phyloP scores from a whole-genome alignment of 64 coral and sea anemone genomes.

The Actinia equina region DNA sequence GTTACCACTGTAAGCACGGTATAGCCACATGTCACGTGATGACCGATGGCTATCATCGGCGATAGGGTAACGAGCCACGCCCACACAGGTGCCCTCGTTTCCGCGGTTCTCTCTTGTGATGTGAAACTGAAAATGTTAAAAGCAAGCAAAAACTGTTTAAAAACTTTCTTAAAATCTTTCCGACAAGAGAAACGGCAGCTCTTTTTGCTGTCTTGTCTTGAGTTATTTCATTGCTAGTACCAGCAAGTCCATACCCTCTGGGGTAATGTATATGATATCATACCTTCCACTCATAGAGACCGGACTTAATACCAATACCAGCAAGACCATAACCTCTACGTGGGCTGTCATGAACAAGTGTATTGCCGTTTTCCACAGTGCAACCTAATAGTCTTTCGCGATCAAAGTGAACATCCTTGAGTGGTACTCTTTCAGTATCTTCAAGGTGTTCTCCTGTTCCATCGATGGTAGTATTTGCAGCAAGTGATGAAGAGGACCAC shows the following conservation, averaged over 20 bases:
- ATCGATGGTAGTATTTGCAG: background rate
- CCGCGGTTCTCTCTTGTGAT: conserved; percentile 83
- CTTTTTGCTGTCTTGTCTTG: conserved; percentile 24
- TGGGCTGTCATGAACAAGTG: conserved; percentile 67
- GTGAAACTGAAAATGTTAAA: conserved; percentile 59
- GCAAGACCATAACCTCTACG: conserved; percentile 73
- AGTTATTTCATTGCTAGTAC: conserved; percentile 69
- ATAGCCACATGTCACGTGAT: conserved; percentile 85
- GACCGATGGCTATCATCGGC: conserved; percentile 79
- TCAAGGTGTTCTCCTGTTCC: conserved; percentile 15
- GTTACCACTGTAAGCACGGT: conserved; percentile 84
- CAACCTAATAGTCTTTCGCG: conserved; percentile 32
- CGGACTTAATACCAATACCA: conserved; percentile 84
- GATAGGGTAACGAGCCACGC: conserved; percentile 77
- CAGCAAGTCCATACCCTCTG: conserved; percentile 64
- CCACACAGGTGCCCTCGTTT: conserved; percentile 84
- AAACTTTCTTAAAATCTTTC: too few relatives aligned
- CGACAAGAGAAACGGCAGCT: too few relatives aligned
- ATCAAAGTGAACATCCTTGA: conserved; percentile 40
- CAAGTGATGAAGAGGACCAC: conserved; percentile 45
- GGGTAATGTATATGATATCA: background rate
- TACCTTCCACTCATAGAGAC: conserved; percentile 87
- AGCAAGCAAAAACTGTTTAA: background rate
- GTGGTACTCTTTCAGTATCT: conserved; percentile 40
- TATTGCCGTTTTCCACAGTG: conserved; percentile 39